Evolutionary conservation across 2,888 invertebrate species (phyloP), one percentile per base, ranked within the genome.

Genomic region (Brenthis ino): DNA sequence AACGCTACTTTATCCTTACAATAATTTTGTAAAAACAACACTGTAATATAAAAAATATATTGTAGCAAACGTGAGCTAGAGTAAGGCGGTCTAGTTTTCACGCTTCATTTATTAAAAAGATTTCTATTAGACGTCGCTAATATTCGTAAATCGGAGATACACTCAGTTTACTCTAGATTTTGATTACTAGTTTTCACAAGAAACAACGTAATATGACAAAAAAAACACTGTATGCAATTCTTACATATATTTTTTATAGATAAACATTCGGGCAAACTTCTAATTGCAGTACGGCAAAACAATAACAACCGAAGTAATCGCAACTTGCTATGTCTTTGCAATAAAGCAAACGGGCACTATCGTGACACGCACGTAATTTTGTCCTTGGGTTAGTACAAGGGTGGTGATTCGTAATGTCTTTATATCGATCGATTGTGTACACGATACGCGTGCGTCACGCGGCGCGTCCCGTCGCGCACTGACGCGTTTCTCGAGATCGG

Each of bases 381-480:
- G 76, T 68, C 70, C 74, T 72, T 67, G 64, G 55, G 24, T 68
- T 61, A 13, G 43, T 16, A 60, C 58, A 65, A 57, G 60, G 65
- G 61, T 57, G 58, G 57, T 68, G 70, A 61, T 48, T 48, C 58
- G 65, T 65, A 65, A 57, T 47, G 13, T 48, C n/a, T 55, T 16
- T 16, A 58, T 78, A 79, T 78, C 67, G 78, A 78, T 78, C 77
- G 77, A 65, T 53, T 33, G 51, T 57, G 61, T n/a, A 67, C 66
- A 64, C 24, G 67, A 68, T 69, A 70, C 77, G 79, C 77, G 81
- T 83, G 84, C 84, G 83, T 79, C 79, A 77, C 81, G 81, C 81
- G 80, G 83, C 88, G 80, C 86, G 85, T 77, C 79, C 83, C 79
- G 83, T 77, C 82, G 86, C 83, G 87, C 86, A 91, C 91, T 91